phyloP scores from a whole-genome alignment of 2,888 invertebrate species.

The Callosobruchus maculatus region DNA sequence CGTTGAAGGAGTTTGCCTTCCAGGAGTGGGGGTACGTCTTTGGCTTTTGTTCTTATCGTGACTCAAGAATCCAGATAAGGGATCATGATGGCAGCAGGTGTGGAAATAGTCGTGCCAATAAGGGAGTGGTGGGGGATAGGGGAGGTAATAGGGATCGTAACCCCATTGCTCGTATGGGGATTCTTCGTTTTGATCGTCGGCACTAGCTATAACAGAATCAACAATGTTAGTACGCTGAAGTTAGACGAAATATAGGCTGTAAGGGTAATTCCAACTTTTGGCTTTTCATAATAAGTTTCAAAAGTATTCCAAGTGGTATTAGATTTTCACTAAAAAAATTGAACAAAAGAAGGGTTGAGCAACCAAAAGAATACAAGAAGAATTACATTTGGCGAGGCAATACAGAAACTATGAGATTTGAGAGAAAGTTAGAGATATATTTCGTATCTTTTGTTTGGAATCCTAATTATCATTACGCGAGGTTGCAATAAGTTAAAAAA shows the following conservation, averaged over 20 bases:
- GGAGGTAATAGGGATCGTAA: slow-evolving; percentile 36
- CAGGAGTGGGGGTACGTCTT: slow-evolving; percentile 19
- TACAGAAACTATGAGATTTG: too few species aligned
- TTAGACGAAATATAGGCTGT: neutral
- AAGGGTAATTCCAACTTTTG: neutral
- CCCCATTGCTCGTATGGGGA: slow-evolving; percentile 36
- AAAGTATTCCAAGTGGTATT: too few species aligned
- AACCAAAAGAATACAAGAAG: too few species aligned
- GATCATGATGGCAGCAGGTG: slow-evolving; percentile 28
- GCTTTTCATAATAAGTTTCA: neutral
- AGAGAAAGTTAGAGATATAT: too few species aligned
- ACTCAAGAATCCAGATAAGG: slow-evolving; percentile 18
- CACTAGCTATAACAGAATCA: slow-evolving; percentile 46
- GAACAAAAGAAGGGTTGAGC: too few species aligned
- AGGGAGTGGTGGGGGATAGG: slow-evolving; percentile 32
- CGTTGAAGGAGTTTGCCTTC: slow-evolving; percentile 11
- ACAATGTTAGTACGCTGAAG: neutral
- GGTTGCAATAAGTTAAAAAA: too few species aligned
- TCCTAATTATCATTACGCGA: too few species aligned
- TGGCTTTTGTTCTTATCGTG: slow-evolving; percentile 12
- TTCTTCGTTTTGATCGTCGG: slow-evolving; percentile 38
- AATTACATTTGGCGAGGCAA: too few species aligned
- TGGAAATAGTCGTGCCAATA: slow-evolving; percentile 38
- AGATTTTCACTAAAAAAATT: too few species aligned
- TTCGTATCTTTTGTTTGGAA: too few species aligned